Base-by-base conservation (phyloP, 2,888 invertebrate genomes). In the Girardia tigrina region DNA sequence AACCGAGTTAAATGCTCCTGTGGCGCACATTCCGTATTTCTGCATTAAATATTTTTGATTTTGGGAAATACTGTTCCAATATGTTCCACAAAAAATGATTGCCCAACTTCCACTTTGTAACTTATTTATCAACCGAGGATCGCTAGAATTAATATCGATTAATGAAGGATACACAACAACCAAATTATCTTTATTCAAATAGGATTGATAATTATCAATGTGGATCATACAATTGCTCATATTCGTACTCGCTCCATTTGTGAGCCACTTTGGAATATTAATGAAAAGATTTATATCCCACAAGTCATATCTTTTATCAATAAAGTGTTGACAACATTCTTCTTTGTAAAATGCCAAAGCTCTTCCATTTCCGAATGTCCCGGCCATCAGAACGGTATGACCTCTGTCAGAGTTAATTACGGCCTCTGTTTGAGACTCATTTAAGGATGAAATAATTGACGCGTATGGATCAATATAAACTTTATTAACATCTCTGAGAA, bases 291-390 rank as follows among this genome's bases (percentile, higher is more conserved):
- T n/a, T n/a, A n/a, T n/a, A n/a, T n/a, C n/a, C n/a, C n/a, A n/a
- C n/a, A n/a, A n/a, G n/a, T n/a, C n/a, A n/a, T n/a, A n/a, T n/a
- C n/a, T n/a, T n/a, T n/a, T n/a, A n/a, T n/a, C n/a, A n/a, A n/a
- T n/a, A n/a, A n/a, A n/a, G n/a, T n/a, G n/a, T n/a, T n/a, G n/a
- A n/a, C n/a, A n/a, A 56, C 56, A 56, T 56, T 56, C 56, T 12
- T 56, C 56, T 56, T 56, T 56, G 56, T 56, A 56, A 56, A 56
- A 56, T 56, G n/a, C n/a, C 56, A 56, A 56, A 20, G 56, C 56
- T 56, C 56, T 4, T 2, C 8, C 56, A 56, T 56, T 56, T 20
- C 23, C 23, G n/a, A 56, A 56, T 8, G 56, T 8, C n/a, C 56
- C 56, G 6, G 56, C 4, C 56, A 56, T 56, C 4, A 56, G 20